phyloP scores from a whole-genome alignment of 30 jellyfish, hydroid and myxozoan genomes.

The Aurelia aurita complex sp. Pacific region DNA sequence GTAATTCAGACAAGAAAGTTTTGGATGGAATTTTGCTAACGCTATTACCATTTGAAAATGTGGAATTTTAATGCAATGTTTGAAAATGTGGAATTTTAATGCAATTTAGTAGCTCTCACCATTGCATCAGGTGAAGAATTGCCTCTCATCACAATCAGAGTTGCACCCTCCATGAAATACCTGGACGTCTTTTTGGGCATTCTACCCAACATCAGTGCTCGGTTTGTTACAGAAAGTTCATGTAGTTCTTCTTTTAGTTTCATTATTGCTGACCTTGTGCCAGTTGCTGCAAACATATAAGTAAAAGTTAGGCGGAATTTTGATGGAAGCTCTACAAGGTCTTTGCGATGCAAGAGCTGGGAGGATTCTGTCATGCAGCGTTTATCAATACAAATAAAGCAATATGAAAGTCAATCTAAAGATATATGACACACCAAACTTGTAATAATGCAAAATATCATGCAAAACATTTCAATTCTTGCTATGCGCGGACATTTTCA shows the following conservation, averaged over 20 bases:
- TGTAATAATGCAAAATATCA: too few species aligned
- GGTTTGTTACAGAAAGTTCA: slow-evolving; percentile 61
- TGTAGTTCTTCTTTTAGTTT: slow-evolving; percentile 66
- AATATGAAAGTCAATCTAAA: too few species aligned
- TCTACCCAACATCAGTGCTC: slow-evolving; percentile 79
- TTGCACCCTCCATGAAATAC: slow-evolving; percentile 86
- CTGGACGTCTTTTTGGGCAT: slow-evolving; percentile 76
- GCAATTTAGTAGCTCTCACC: slow-evolving; percentile 19
- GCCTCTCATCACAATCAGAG: slow-evolving; percentile 44
- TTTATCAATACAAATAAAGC: too few species aligned
- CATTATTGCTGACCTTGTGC: slow-evolving; percentile 65
- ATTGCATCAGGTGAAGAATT: slow-evolving; percentile 39
- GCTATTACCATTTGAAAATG: neutral
- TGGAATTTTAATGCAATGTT: neutral
- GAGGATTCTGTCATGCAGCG: too few species aligned
- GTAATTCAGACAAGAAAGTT: neutral
- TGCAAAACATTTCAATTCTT: too few species aligned
- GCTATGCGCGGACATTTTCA: too few species aligned
- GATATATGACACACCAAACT: too few species aligned
- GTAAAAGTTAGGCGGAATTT: too few species aligned
- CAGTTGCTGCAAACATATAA: slow-evolving; percentile 30
- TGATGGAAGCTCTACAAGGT: too few species aligned
- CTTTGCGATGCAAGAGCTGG: too few species aligned
- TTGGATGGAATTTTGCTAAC: too few species aligned
- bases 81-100: neutral